Evolutionary conservation across 1,140 invertebrate genomes (phyloP).

Genomic region (Hylaeus volcanicus): DNA sequence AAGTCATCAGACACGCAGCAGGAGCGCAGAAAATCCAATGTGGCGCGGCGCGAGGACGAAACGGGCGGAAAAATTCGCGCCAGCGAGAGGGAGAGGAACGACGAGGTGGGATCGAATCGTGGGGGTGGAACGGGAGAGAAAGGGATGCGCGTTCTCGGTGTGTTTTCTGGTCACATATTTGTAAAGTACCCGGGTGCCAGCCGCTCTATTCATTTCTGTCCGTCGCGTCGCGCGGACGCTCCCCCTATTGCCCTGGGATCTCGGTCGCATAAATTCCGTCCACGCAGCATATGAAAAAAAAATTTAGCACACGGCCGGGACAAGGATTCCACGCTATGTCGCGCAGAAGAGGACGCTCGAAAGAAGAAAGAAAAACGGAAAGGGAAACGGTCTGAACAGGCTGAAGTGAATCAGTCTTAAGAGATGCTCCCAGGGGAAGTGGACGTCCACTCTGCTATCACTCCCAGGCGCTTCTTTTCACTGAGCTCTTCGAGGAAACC

Average conservation of each 20-base stretch:
- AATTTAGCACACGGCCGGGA: constrained; percentile 50
- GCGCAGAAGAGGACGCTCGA: constrained; percentile 19
- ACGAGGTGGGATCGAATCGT: constrained; percentile 8
- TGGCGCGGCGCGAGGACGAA: not conserved
- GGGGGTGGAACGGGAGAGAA: not conserved
- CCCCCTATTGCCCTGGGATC: constrained; percentile 60
- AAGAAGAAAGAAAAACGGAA: constrained; percentile 16
- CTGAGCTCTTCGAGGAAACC: constrained; percentile 1
- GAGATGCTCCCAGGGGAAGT: constrained; percentile 32
- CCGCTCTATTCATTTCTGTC: constrained; percentile 75
- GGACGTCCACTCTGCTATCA: constrained; percentile 30
- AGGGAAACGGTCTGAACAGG: constrained; percentile 28
- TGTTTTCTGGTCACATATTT: constrained; percentile 78
- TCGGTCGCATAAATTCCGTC: constrained; percentile 72
- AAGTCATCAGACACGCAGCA: not conserved
- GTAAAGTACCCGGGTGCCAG: constrained; percentile 72
- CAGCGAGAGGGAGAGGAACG: constrained; percentile 2
- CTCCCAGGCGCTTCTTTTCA: constrained; percentile 7
- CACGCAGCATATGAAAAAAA: constrained; percentile 66
- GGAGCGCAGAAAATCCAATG: not conserved
- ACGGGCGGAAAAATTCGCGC: constrained; percentile 17
- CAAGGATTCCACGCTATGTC: constrained; percentile 32
- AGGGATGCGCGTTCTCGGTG: constrained; percentile 54
- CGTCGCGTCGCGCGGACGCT: constrained; percentile 51
- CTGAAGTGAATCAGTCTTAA: constrained; percentile 57